Evolutionary conservation across 2,888 invertebrate species (phyloP).

Genomic region (Meandrusa payeni): DNA sequence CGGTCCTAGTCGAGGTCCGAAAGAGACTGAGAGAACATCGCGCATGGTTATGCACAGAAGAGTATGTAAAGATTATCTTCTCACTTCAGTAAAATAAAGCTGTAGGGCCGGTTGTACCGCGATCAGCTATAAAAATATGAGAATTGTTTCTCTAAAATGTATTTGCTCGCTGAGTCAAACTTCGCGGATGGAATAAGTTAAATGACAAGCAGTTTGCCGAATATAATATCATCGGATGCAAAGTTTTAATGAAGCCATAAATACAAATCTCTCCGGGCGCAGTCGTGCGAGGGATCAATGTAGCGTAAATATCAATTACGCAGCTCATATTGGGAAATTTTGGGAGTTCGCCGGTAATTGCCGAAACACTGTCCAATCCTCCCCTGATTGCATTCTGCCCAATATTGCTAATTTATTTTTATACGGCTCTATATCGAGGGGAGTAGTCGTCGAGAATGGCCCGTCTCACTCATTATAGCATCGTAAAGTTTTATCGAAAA

Average conservation of each 20-base stretch:
- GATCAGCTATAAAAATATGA: too few relatives aligned
- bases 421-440: constrained; percentile 52
- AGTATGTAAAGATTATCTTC: too few relatives aligned
- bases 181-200: not conserved
- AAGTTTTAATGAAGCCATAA: constrained; percentile 50
- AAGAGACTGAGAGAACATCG: too few relatives aligned
- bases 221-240: constrained; percentile 20
- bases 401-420: constrained; percentile 73
- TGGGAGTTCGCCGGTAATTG: constrained; percentile 59
- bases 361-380: constrained; percentile 38
- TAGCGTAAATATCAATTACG: constrained; percentile 75
- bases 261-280: constrained; percentile 46
- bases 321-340: constrained; percentile 57
- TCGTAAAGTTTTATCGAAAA: constrained; percentile 47
- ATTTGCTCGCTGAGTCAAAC: too few relatives aligned
- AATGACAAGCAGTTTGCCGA: constrained; percentile 4
- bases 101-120: too few relatives aligned
- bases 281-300: constrained; percentile 52
- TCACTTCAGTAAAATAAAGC: too few relatives aligned
- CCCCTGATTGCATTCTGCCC: constrained; percentile 53
- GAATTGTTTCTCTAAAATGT: too few relatives aligned
- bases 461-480: constrained; percentile 38
- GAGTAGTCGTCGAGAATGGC: constrained; percentile 44
- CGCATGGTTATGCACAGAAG: too few relatives aligned
- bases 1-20: too few relatives aligned